These are phyloP conservation scores for Pelagia noctiluca DNA, from an alignment of 30 jellyfish, hydroid and myxozoan genomes.

Conservation along the genomic window DNA sequence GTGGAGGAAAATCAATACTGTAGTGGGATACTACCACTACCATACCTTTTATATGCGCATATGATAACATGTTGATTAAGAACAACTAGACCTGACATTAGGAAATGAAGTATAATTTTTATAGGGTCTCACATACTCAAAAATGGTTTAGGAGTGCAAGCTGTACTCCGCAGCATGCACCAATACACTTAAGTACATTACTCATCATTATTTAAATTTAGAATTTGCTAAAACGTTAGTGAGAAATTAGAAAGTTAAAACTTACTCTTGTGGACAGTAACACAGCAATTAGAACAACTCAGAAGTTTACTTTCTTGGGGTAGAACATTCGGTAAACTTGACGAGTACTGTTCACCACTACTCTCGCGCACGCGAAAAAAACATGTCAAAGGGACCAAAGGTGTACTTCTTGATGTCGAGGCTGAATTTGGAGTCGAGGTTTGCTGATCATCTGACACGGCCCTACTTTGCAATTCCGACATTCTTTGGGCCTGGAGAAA, in stretches of 20 bases:
- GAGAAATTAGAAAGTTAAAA: neutral
- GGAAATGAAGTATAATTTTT: no score
- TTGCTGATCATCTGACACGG: conserved; percentile 6
- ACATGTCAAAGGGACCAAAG: conserved; percentile 64
- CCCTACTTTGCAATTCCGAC: neutral
- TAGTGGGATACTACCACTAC: no score
- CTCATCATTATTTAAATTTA: no score
- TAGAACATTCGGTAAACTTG: conserved; percentile 22
- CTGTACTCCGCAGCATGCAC: no score
- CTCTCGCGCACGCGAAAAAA: conserved; percentile 22
- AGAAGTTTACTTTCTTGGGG: conserved; percentile 55
- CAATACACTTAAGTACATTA: no score
- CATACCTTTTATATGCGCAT: no score
- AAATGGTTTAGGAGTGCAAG: no score
- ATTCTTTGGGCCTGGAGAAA: neutral
- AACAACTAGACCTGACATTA: no score
- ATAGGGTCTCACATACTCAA: no score
- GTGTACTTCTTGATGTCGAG: neutral
- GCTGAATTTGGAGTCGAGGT: neutral
- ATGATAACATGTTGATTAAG: no score
- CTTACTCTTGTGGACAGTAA: conserved; percentile 80
- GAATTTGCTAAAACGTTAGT: neutral
- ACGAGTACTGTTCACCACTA: conserved; percentile 26
- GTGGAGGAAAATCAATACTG: no score
- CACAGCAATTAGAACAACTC: conserved; percentile 63